phyloP scores from a whole-genome alignment of 2,113 vertebrate species.

The Cyphomyrus plagiostoma region DNA sequence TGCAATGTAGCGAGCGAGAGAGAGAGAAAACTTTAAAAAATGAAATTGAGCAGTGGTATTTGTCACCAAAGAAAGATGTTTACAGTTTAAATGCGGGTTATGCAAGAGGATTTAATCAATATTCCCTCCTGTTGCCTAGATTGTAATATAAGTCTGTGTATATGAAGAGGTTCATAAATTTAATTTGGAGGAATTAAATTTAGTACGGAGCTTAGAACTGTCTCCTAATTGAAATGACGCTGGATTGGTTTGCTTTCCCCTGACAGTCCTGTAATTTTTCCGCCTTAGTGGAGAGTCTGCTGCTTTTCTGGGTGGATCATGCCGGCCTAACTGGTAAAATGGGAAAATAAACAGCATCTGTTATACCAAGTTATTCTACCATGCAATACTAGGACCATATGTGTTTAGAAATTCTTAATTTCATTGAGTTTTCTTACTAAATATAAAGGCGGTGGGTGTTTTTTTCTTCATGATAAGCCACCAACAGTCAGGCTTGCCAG shows the following conservation, averaged over 20 bases:
- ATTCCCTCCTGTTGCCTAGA: neutral
- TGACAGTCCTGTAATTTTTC: neutral
- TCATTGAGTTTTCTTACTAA: constrained; percentile 14
- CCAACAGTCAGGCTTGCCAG: neutral
- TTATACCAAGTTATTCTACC: constrained; percentile 15
- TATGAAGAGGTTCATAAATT: constrained; percentile 8
- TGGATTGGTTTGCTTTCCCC: constrained; percentile 8
- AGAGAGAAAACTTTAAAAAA: neutral
- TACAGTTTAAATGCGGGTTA: neutral
- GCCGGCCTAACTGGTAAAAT: constrained; percentile 18
- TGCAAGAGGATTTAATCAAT: neutral
- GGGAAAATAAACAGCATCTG: constrained; percentile 22
- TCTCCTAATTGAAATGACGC: constrained; percentile 4
- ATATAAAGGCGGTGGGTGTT: neutral
- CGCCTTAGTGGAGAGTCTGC: neutral
- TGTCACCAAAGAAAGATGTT: constrained; percentile 2
- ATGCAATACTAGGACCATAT: constrained; percentile 26
- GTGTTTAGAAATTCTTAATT: constrained; percentile 6
- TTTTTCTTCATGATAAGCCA: constrained; percentile 17
- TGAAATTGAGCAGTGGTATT: neutral
- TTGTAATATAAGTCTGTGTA: neutral
- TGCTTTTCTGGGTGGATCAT: neutral
- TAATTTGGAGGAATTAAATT: constrained; percentile 16
- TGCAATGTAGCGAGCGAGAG: neutral
- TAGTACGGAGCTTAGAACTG: neutral